Base-by-base conservation (phyloP, 53 echinoderm and acorn worm genomes). In the Holothuria leucospilota region DNA sequence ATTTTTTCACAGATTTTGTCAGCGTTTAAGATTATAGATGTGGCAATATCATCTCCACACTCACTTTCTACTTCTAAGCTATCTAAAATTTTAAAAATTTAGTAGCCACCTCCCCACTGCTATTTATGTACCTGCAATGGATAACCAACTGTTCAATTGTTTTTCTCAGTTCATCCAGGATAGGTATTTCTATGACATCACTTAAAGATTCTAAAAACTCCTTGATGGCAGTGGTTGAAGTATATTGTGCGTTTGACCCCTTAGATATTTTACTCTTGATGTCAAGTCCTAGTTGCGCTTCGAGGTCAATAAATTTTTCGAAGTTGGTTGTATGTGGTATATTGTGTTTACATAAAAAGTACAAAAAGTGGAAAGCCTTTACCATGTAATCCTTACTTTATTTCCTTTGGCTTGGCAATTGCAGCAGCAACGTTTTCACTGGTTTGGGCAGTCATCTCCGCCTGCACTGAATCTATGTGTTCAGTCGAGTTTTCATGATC, bases 71-170 rank as follows among this genome's bases (percentile, higher is more conserved):
- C 73, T 72, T 39, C 20, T 16, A 70, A 68, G 86, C 90, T 14
- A 90, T n/a, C n/a, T n/a, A 10, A 60, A 86, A 81, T 58, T 86
- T 90, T 20, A 81, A n/a, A n/a, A n/a, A n/a, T n/a, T n/a, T n/a
- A n/a, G n/a, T n/a, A n/a, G n/a, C n/a, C n/a, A n/a, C n/a, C 16
- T 88, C 38, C 15, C 88, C 92, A 71, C 62, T 20, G 21, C 27
- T 26, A 21, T 67, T 42, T 2, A 92, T 27, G 53, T 59, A 88
- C 25, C 85, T 51, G 13, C 60, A 63, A 51, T 92, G 88, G 64
- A 92, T 92, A 0, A 92, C 85, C 88, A 92, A 79, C 34, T 92
- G 92, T 92, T 85, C 13, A 88, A 39, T 38, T 72, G 39, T 13
- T 13, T 14, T 60, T 60, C 20, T 60, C 69, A n/a, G n/a, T n/a